Evolutionary conservation across 2,888 invertebrate species (phyloP).

Genomic region (Acanthosepion lycidas): DNA sequence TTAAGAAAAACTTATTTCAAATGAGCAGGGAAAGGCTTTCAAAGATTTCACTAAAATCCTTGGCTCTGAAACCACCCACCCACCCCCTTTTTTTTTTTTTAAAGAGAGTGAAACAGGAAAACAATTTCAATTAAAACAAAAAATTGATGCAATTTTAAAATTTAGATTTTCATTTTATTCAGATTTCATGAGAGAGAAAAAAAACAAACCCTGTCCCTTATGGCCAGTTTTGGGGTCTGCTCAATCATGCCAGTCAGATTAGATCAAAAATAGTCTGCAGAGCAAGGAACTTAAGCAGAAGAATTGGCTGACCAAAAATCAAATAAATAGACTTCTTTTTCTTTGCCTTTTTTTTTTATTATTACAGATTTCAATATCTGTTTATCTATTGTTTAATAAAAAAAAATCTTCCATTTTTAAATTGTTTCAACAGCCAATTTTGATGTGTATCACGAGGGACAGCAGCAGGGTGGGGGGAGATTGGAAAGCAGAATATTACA

Average conservation of each 20-base stretch:
- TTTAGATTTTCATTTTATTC: background rate
- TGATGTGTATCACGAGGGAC: background rate
- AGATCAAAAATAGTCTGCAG: background rate
- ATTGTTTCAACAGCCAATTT: conserved; percentile 17
- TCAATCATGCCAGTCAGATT: background rate
- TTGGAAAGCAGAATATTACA: background rate
- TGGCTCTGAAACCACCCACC: too few relatives aligned
- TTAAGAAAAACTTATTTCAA: too few relatives aligned
- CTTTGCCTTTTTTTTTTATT: background rate
- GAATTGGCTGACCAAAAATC: background rate
- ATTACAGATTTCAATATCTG: background rate
- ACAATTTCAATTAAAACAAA: background rate
- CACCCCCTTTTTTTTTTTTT: too few relatives aligned
- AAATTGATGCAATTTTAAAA: background rate
- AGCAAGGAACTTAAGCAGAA: background rate
- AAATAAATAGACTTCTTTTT: conserved; percentile 23
- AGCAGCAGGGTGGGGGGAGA: background rate
- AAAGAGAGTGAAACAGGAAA: too few relatives aligned
- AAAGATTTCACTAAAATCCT: too few relatives aligned
- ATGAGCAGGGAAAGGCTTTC: too few relatives aligned
- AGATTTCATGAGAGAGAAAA: background rate
- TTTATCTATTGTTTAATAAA: background rate
- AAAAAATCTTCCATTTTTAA: background rate
- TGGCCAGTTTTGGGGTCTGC: background rate
- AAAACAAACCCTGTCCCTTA: background rate